Evolutionary conservation across 2,113 vertebrate species (phyloP).

Genomic region (Oryzias woworae): DNA sequence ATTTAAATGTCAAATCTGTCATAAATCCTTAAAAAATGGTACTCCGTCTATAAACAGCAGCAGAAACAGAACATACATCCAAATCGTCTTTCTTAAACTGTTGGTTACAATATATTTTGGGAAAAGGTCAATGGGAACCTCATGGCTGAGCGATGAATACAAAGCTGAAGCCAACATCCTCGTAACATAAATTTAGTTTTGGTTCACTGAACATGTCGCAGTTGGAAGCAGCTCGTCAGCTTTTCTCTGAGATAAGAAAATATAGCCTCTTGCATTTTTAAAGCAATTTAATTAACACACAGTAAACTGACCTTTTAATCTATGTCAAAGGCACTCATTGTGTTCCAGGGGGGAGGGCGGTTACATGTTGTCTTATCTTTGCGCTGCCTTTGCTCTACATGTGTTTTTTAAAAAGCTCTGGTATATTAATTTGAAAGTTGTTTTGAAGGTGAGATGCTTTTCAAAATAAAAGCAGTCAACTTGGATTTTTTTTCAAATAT

Average conservation of each 20-base stretch:
- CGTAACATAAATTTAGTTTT: background rate
- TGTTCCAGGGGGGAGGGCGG: background rate
- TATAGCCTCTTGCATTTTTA: background rate
- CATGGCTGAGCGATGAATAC: conserved; percentile 2
- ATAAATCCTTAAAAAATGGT: no score
- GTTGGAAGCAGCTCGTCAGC: conserved; percentile 10
- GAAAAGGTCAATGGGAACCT: conserved; percentile 11
- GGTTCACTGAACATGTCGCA: background rate
- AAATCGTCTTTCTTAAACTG: background rate
- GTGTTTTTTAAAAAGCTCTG: background rate
- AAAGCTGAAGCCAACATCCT: background rate
- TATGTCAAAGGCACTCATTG: background rate
- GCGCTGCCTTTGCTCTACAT: no score
- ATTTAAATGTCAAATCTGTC: no score
- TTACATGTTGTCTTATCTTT: background rate
- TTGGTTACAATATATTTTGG: background rate
- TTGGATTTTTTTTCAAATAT: no score
- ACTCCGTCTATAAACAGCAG: no score
- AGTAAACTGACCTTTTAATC: conserved; percentile 1
- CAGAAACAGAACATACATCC: no score
- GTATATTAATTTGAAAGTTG: background rate
- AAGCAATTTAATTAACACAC: conserved; percentile 8
- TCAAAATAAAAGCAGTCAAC: no score
- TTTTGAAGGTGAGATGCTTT: no score
- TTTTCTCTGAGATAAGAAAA: conserved; percentile 8